Evolutionary conservation across 2,888 invertebrate species (phyloP).

Genomic region (Neoitamus cyanurus): DNA sequence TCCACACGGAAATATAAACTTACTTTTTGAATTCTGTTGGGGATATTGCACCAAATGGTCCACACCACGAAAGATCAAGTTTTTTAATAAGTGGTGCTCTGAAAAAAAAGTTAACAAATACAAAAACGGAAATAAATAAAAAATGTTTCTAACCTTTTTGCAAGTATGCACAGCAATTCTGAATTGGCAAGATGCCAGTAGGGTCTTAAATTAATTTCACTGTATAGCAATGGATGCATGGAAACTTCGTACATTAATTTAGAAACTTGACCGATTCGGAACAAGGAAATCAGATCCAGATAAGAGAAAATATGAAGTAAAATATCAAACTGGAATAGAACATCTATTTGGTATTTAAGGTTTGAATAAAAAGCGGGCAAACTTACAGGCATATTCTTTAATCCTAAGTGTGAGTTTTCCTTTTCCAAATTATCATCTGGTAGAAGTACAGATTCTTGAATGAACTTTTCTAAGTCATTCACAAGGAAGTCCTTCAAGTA

Average conservation of each 20-base stretch:
- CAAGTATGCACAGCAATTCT: constrained; percentile 70
- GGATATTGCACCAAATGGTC: constrained; percentile 72
- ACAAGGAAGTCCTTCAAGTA: constrained; percentile 61
- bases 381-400: constrained; percentile 66
- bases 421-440: constrained; percentile 49
- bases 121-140: background rate
- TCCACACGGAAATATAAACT: constrained; percentile 38
- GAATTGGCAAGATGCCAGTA: constrained; percentile 82
- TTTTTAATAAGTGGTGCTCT: constrained; percentile 79
- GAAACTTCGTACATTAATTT: constrained; percentile 78
- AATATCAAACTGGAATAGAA: constrained; percentile 79
- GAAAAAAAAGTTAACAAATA: background rate
- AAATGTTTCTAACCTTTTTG: constrained; percentile 54
- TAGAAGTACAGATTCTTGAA: constrained; percentile 56
- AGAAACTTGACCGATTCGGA: constrained; percentile 81
- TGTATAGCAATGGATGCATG: constrained; percentile 80
- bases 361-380: background rate
- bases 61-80: constrained; percentile 91
- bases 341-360: background rate
- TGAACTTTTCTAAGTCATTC: constrained; percentile 63
- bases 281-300: constrained; percentile 82
- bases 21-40: constrained; percentile 68
- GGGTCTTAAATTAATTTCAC: constrained; percentile 82
- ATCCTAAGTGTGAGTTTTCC: constrained; percentile 48
- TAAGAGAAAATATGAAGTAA: constrained; percentile 82